Evolutionary conservation across 2,888 invertebrate species (phyloP).

Genomic region (Drosophila kanekoi): DNA sequence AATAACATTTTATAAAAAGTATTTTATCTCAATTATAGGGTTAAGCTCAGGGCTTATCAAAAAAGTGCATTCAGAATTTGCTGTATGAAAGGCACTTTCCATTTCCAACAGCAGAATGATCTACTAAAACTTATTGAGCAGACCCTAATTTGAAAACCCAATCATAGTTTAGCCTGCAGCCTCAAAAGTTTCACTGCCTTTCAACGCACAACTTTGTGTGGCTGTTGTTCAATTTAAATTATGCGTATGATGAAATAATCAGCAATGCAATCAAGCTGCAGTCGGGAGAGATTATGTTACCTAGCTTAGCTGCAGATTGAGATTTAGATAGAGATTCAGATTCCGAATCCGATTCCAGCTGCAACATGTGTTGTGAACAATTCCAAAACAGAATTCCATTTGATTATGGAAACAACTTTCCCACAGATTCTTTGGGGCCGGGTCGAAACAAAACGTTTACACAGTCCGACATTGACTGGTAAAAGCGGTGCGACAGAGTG

Average conservation of each 20-base stretch:
- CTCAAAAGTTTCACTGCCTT: constrained; percentile 57
- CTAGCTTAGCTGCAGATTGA: constrained; percentile 41
- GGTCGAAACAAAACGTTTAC: constrained; percentile 74
- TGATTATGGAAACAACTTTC: constrained; percentile 78
- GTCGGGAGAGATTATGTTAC: constrained; percentile 65
- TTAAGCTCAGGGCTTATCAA: not conserved
- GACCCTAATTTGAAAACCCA: constrained; percentile 51
- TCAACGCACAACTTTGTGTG: constrained; percentile 35
- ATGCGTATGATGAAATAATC: constrained; percentile 80
- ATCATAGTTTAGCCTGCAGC: constrained; percentile 55
- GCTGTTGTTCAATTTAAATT: constrained; percentile 71
- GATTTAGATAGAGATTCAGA: constrained; percentile 49
- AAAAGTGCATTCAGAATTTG: not conserved
- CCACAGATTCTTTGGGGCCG: constrained; percentile 71
- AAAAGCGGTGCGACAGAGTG: constrained; percentile 46
- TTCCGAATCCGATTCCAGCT: constrained; percentile 46
- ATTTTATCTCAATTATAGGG: not conserved
- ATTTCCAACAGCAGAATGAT: constrained; percentile 34
- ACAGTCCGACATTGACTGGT: constrained; percentile 55
- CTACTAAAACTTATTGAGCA: constrained; percentile 14
- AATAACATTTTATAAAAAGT: no score
- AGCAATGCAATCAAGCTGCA: constrained; percentile 73
- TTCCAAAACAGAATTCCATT: constrained; percentile 75
- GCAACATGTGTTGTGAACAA: constrained; percentile 71
- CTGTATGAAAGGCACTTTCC: constrained; percentile 50